Percentiles rank a stretch among this genome's conserved stretches.
Conservation (phyloP, 2,888 invertebrate genomes). For the Meta bourneti region DNA sequence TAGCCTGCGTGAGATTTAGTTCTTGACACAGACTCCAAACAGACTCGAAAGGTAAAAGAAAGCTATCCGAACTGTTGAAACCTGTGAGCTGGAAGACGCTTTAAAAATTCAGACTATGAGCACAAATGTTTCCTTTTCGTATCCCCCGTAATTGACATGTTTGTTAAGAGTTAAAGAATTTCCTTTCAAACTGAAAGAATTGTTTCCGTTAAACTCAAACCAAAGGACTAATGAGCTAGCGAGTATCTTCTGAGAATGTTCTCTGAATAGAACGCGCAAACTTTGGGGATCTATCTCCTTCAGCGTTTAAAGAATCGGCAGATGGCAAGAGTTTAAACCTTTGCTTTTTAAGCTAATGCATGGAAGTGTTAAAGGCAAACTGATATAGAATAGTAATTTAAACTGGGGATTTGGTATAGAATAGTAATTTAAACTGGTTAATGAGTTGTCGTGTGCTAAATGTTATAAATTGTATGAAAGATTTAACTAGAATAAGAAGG, state of each 20-base stretch:
- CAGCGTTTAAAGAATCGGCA: not conserved
- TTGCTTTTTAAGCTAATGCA: not conserved
- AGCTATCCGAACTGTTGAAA: not conserved
- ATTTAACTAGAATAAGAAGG: no score
- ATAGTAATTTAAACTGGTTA: no score
- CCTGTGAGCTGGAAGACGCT: not conserved
- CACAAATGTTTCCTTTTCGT: slow-evolving; percentile 7
- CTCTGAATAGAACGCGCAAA: not conserved
- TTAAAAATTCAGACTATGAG: not conserved
- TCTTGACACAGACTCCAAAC: not conserved
- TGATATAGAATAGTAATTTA: no score
- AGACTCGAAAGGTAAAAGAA: not conserved
- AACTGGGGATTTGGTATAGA: no score
- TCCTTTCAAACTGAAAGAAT: slow-evolving; percentile 12
- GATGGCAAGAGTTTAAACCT: not conserved
- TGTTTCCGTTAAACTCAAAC: not conserved
- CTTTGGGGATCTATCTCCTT: not conserved
- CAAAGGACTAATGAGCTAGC: not conserved
- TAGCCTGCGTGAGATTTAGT: not conserved
- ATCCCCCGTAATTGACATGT: not conserved
- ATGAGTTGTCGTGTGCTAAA: no score
- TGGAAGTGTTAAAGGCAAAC: not conserved
- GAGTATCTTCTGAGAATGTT: not conserved
- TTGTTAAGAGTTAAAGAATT: slow-evolving; percentile 11
- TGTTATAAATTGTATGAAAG: no score